Evolutionary conservation across 2,113 vertebrate genomes (phyloP), one percentile per base, ranked within the genome.

Genomic region (Heterotilapia buettikoferi): DNA sequence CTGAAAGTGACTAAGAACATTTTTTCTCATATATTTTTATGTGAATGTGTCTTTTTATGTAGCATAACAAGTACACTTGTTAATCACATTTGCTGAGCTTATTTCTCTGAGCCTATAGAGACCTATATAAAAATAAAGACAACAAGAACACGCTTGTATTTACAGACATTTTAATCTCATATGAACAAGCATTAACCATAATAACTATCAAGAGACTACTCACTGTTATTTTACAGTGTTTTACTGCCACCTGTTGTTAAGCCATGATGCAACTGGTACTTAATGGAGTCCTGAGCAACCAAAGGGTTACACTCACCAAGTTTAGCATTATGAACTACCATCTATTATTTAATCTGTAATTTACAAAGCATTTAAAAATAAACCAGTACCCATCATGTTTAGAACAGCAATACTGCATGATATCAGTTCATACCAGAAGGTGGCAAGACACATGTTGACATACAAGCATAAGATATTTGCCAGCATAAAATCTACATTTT

Each of bases 201-300:
- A 52, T 52, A 33, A 52, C 45, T 33, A 78, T 78, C 26, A 33
- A 52, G 45, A 12, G 6, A 31, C 18, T 33, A 52, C 12, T 78
- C 29, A 59, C 9, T 80, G 2, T 26, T 85, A 10, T 89, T 66
- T 38, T 71, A 83, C 86, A 90, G 81, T 91, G 85, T 89, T 93
- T 87, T 93, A 90, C 94, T 96, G 95, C 94, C 95, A 95, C 91
- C 96, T 94, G 87, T 83, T 94, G 94, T 87, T 90, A 8, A 84
- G 7, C 9, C 13, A 36, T 21, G 56, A n/a, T 6, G 43, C 50
- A 85, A 78, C 21, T 83, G 40, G 47, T 80, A 56, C 61, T 50
- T 19, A 57, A 80, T 52, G 26, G 45, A 78, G 18, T 33, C 26
- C 45, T 78, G 9, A 33, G 84, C 40, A 56, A 36, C 59, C 13